A percentile compares a stretch with the other conserved stretches of the same genome.
Evolutionary conservation across 2,888 invertebrate species (phyloP).

Genomic region (Ischnura elegans): DNA sequence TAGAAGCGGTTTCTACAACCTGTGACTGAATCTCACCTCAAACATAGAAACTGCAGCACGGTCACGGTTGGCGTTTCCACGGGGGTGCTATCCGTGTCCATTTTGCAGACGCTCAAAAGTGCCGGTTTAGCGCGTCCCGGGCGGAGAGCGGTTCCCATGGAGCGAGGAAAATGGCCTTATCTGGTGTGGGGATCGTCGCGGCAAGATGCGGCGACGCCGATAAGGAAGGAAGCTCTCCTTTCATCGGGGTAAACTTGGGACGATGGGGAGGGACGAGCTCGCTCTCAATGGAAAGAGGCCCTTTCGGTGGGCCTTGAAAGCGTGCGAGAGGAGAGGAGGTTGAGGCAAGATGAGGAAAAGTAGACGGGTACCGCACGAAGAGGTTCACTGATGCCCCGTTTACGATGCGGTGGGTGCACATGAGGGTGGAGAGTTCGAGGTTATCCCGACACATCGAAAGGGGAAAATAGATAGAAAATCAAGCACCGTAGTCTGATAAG

Average conservation of each 20-base stretch:
- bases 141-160: neutral
- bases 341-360: neutral
- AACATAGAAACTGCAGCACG: too few relatives aligned
- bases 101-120: neutral
- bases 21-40: too few relatives aligned
- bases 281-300: neutral
- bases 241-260: neutral
- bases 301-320: neutral
- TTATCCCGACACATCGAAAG: too few relatives aligned
- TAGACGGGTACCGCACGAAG: too few relatives aligned
- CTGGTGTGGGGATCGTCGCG: constrained; percentile 49
- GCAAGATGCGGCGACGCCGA: constrained; percentile 45
- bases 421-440: too few relatives aligned
- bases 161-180: constrained; percentile 22
- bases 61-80: neutral
- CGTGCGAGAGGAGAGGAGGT: neutral
- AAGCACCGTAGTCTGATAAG: too few relatives aligned
- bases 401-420: too few relatives aligned
- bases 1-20: too few relatives aligned
- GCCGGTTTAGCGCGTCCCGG: neutral
- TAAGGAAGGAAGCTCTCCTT: constrained; percentile 33
- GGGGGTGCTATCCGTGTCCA: neutral
- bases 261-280: neutral
- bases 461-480: too few relatives aligned
- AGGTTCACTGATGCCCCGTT: too few relatives aligned